Conservation (phyloP, 2,797 vertebrate genomes). For the Knipowitschia caucasica region DNA sequence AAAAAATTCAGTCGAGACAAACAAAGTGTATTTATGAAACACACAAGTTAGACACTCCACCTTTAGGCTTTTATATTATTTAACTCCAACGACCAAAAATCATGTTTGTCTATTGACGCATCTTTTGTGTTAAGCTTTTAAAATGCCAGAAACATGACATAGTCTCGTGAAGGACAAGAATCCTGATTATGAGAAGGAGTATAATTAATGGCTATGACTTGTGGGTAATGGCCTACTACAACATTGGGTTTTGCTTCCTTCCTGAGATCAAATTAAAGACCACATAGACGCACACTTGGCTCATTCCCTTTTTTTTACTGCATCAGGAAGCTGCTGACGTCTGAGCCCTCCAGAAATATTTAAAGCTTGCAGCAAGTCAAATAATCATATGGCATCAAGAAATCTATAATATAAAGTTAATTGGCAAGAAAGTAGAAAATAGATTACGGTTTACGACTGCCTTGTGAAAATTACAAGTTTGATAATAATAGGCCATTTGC, state of each 20-base stretch:
- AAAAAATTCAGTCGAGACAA: background rate
- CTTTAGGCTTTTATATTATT: background rate
- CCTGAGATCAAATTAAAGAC: constrained; percentile 37
- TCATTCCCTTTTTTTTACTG: constrained; percentile 20
- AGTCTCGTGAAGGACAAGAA: background rate
- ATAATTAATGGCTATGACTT: constrained; percentile 21
- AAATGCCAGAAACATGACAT: background rate
- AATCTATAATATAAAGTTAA: constrained; percentile 70
- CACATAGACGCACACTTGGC: constrained; percentile 12
- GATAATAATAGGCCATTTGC: constrained; percentile 70
- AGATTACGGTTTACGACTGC: constrained; percentile 67
- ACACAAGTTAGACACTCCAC: no score
- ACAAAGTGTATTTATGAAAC: background rate
- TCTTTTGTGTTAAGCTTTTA: background rate
- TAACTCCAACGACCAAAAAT: background rate
- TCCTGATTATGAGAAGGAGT: constrained; percentile 26
- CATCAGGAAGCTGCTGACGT: constrained; percentile 35
- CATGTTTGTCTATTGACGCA: background rate
- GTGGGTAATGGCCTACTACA: constrained; percentile 22
- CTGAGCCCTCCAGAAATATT: constrained; percentile 46
- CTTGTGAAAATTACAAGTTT: constrained; percentile 74
- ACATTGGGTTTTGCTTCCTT: constrained; percentile 28
- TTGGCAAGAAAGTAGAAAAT: constrained; percentile 70
- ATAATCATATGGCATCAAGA: constrained; percentile 56
- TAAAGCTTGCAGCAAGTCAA: constrained; percentile 56